Evolutionary conservation across 2,113 vertebrate species (phyloP).

Genomic region (Pachycephala philippinensis): DNA sequence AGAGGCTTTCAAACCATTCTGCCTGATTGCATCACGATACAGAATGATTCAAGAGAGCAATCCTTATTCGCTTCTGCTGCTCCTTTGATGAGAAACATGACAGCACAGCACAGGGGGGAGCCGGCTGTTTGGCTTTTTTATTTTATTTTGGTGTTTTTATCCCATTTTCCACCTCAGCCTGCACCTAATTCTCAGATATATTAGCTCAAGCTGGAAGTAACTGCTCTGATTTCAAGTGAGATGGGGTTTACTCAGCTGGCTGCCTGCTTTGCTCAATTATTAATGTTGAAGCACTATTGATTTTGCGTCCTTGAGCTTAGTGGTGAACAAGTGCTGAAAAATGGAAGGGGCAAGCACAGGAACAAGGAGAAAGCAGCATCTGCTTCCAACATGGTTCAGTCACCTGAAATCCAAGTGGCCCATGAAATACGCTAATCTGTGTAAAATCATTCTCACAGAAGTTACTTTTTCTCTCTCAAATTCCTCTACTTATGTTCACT

Average conservation of each 20-base stretch:
- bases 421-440: neutral
- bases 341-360: neutral
- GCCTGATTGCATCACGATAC: neutral
- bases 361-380: slow-evolving; percentile 8
- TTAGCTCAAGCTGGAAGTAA: slow-evolving; percentile 6
- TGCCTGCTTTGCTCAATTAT: slow-evolving; percentile 33
- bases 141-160: neutral
- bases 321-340: neutral
- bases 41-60: neutral
- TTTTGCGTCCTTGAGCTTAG: neutral
- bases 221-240: slow-evolving; percentile 22
- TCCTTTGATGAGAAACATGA: neutral
- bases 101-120: neutral
- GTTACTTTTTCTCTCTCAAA: neutral
- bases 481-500: neutral
- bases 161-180: neutral
- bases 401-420: neutral
- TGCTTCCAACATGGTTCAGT: neutral
- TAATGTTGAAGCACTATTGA: slow-evolving; percentile 28
- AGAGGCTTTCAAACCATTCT: slow-evolving; percentile 27
- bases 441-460: neutral
- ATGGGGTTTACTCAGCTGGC: slow-evolving; percentile 2
- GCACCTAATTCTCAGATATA: neutral
- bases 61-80: neutral
- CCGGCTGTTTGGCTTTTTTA: neutral